Percentiles rank a stretch among this genome's conserved stretches.
These are phyloP conservation scores for Apeira syringaria DNA, from an alignment of 2,888 invertebrate species.

Conservation along the genomic window DNA sequence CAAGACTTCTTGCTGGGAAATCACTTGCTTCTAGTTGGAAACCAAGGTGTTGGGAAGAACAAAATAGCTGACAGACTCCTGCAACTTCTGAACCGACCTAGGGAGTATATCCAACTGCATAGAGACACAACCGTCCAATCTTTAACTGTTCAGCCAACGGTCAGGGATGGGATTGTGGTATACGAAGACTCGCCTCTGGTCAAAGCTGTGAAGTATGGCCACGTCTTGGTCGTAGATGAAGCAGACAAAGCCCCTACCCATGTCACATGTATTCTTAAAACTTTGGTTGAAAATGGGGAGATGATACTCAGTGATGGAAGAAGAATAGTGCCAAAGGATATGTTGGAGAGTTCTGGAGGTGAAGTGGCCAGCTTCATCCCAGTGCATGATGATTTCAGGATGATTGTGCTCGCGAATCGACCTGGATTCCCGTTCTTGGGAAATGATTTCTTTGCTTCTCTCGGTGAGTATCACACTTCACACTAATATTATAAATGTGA, in stretches of 20 bases:
- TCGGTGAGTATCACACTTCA: constrained; percentile 86
- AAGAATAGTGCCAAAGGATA: constrained; percentile 88
- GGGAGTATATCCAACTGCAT: constrained; percentile 97
- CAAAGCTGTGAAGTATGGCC: constrained; percentile 94
- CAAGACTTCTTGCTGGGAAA: constrained; percentile 96
- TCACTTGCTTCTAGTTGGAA: constrained; percentile 97
- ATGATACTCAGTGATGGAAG: constrained; percentile 98
- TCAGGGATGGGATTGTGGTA: constrained; percentile 93
- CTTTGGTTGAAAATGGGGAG: constrained; percentile 96
- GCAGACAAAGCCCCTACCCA: constrained; percentile 99
- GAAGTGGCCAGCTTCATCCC: constrained; percentile 85
- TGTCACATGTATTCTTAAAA: constrained; percentile 97
- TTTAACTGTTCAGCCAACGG: constrained; percentile 95
- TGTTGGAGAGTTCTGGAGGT: constrained; percentile 66
- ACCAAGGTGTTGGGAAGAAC: constrained; percentile 99
- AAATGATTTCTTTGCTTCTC: constrained; percentile 96
- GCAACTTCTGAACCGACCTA: constrained; percentile 93
- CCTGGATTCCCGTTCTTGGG: constrained; percentile 99
- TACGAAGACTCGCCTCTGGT: constrained; percentile 98
- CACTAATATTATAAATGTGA: no score
- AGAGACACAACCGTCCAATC: constrained; percentile 98
- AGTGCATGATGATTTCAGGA: constrained; percentile 95
- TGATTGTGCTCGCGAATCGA: constrained; percentile 97
- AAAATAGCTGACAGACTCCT: constrained; percentile 96
- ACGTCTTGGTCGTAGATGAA: constrained; percentile 97